Base-by-base conservation (phyloP, 2,888 invertebrate genomes). In the Pogonocherus hispidulus region DNA sequence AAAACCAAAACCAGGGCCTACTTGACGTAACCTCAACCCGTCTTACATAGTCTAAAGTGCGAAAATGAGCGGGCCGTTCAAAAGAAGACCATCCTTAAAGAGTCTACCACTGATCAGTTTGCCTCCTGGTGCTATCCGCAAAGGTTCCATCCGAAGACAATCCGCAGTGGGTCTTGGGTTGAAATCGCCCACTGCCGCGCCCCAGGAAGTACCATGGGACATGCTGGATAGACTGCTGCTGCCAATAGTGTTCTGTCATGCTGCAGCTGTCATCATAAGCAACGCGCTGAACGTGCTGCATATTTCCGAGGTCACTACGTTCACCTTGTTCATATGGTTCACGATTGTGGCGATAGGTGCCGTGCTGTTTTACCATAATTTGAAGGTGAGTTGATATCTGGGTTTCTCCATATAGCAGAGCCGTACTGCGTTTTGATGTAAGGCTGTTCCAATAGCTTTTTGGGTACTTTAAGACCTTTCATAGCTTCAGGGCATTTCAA, bases 331-430 rank as follows among this genome's bases (percentile, higher is more conserved):
- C 84, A 89, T 94, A 32, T 91, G 93, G 89, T 92, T 94, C 82
- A 87, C 92, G 56, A 88, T 93, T 79, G 92, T 92, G 56, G 90
- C 91, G 68, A 88, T 92, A 70, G 93, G 93, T 22, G 91, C 92
- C 1, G 91, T 94, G 8, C 88, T 94, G 84, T 94, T 94, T 86
- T 95, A 94, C 86, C 94, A 94, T 81, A 94, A 94, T 82, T 87
- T 95, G 55, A 94, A 94, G 92, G 94, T 94, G 87, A 89, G 87
- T 37, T 11, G n/a, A n/a, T n/a, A n/a, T n/a, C n/a, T n/a, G n/a
- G n/a, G n/a, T n/a, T n/a, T n/a, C n/a, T n/a, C n/a, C n/a, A n/a
- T n/a, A n/a, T n/a, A n/a, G n/a, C n/a, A n/a, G n/a, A n/a, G n/a
- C n/a, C n/a, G n/a, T n/a, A n/a, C n/a, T n/a, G n/a, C n/a, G n/a